Base-by-base conservation (phyloP, 2,797 vertebrate species). In the Microctenopoma steveboyesi region DNA sequence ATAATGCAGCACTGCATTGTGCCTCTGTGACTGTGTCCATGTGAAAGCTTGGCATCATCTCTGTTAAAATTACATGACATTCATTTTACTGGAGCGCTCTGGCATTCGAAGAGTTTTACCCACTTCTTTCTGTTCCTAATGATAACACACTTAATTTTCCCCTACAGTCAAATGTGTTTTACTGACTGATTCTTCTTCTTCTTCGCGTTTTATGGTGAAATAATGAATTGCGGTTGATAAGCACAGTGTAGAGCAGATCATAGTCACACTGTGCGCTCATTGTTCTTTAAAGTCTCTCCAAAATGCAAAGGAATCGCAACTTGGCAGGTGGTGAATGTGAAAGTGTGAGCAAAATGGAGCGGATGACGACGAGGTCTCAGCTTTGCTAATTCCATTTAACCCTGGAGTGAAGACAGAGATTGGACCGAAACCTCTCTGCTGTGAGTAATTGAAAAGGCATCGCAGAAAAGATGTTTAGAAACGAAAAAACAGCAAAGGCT, bases 311-410 rank as follows among this genome's bases (percentile, higher is more conserved):
- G 59, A 65, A 4, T 66, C 54, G 78, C 51, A 35, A 77, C 61
- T 84, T 90, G 85, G 84, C 90, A 91, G 74, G 79, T 72, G 78
- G 66, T 62, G 82, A 89, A 86, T 84, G 61, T 58, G 68, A 68
- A 74, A 76, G 64, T 63, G 64, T 59, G 37, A 78, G 82, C 72
- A 75, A 81, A 84, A 81, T 63, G 68, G 64, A 81, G 64, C 1
- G 12, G 68, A 74, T 64, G 68, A 85, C 74, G 86, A 88, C 66
- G 79, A 78, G 80, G 72, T 72, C 78, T 72, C 39, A 27, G 74
- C 78, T 79, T 76, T 46, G 68, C 74, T 89, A 78, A 88, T 87
- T 87, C 64, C 74, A 79, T 86, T 87, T 79, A 80, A 89, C 82
- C 78, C 79, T 2, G 58, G 69, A 84, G 72, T 56, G 47, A 72